Percentiles rank a stretch among this genome's conserved stretches.
phyloP scores from a whole-genome alignment of 2,888 invertebrate species.

The Ellobium chinense region DNA sequence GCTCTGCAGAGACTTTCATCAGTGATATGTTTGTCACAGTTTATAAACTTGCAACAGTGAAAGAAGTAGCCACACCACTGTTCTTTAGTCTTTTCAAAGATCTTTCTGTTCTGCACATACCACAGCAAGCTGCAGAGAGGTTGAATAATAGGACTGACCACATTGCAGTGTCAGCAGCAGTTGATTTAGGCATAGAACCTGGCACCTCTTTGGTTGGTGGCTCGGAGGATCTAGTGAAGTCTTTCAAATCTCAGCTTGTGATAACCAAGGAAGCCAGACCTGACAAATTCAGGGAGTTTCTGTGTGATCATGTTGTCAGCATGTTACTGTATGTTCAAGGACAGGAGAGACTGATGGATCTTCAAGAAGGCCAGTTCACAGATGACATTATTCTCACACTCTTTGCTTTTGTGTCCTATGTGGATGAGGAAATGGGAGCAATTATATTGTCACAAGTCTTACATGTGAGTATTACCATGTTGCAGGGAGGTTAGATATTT shows the following conservation, averaged over 20 bases:
- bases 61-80: slow-evolving; percentile 49
- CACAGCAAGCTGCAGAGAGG: slow-evolving; percentile 5
- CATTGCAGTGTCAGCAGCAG: background rate
- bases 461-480: slow-evolving; percentile 18
- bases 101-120: slow-evolving; percentile 23
- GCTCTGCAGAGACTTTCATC: slow-evolving; percentile 52
- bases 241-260: background rate
- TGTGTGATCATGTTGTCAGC: slow-evolving; percentile 12
- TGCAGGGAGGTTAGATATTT: too few species aligned
- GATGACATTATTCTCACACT: slow-evolving; percentile 1
- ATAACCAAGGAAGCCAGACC: background rate
- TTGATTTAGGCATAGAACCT: background rate
- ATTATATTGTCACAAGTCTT: slow-evolving; percentile 6
- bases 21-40: slow-evolving; percentile 55
- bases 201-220: background rate
- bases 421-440: slow-evolving; percentile 4
- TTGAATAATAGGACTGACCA: background rate
- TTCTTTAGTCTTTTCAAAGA: slow-evolving; percentile 57
- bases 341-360: background rate
- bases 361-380: background rate
- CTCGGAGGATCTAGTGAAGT: background rate
- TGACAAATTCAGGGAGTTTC: background rate
- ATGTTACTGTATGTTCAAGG: background rate
- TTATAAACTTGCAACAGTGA: slow-evolving; percentile 52
- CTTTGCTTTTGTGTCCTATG: slow-evolving; percentile 28